A percentile compares a stretch with the other conserved stretches of the same genome.
Evolutionary conservation across 2,888 invertebrate genomes (phyloP).

Genomic region (Notodonta ziczac): DNA sequence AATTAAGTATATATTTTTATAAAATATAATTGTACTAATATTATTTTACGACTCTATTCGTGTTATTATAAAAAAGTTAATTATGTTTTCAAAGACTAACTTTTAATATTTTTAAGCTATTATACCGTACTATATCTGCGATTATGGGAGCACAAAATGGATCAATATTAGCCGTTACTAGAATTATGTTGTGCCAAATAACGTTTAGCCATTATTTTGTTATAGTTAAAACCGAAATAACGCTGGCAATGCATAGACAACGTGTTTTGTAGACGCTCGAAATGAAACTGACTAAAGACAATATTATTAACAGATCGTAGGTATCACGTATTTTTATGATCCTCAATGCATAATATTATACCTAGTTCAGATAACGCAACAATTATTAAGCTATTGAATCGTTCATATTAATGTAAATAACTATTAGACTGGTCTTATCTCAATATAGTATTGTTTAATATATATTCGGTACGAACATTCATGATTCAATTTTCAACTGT

Average conservation of each 20-base stretch:
- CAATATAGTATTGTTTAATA: slow-evolving; percentile 14
- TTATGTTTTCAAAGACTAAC: slow-evolving; percentile 6
- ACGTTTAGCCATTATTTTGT: slow-evolving; percentile 14
- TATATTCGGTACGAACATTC: too few relatives aligned
- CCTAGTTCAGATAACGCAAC: slow-evolving; percentile 59
- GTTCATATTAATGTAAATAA: slow-evolving; percentile 49
- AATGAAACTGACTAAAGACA: slow-evolving; percentile 47
- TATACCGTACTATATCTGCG: slow-evolving; percentile 18
- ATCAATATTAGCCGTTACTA: slow-evolving; percentile 51
- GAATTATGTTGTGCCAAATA: slow-evolving; percentile 53
- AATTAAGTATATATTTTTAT: slow-evolving; percentile 46
- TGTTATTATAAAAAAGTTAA: too few relatives aligned
- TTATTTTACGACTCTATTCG: too few relatives aligned
- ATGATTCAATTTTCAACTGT: too few relatives aligned
- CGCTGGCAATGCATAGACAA: neutral
- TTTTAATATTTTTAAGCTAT: slow-evolving; percentile 10
- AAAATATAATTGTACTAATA: slow-evolving; percentile 22
- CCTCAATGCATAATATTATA: slow-evolving; percentile 48
- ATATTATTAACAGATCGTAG: slow-evolving; percentile 48
- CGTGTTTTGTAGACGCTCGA: neutral
- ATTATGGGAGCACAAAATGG: slow-evolving; percentile 67
- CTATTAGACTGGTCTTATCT: slow-evolving; percentile 43
- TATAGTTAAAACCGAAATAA: neutral
- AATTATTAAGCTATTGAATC: slow-evolving; percentile 51
- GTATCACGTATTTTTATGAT: slow-evolving; percentile 34